Percentiles rank a stretch among this genome's conserved stretches.
These are phyloP conservation scores for Pseudorasbora parva DNA, from an alignment of 2,113 vertebrate species.

Conservation along the genomic window DNA sequence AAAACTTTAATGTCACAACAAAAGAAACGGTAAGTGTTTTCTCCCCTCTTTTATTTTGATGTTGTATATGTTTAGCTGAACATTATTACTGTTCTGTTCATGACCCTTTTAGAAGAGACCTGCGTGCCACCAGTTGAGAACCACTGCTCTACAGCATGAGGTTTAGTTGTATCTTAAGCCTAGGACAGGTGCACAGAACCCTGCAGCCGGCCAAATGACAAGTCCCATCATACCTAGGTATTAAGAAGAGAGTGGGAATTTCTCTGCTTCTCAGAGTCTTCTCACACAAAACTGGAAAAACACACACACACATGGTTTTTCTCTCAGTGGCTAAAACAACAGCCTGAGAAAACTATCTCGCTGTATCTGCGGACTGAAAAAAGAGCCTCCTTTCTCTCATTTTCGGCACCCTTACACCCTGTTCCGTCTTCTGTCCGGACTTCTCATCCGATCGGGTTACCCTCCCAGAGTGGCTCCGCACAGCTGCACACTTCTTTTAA, in stretches of 20 bases:
- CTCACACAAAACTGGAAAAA: slow-evolving; percentile 32
- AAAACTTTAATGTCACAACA: background rate
- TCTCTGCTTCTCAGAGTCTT: slow-evolving; percentile 1
- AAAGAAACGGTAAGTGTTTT: background rate
- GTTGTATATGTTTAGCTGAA: background rate
- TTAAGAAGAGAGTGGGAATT: slow-evolving; percentile 25
- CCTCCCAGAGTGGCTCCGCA: slow-evolving; percentile 29
- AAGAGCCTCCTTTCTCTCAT: slow-evolving; percentile 42
- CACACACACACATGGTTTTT: slow-evolving; percentile 49
- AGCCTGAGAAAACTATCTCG: slow-evolving; percentile 50
- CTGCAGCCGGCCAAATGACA: background rate
- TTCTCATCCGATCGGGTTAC: slow-evolving; percentile 57
- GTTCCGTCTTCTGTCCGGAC: slow-evolving; percentile 45
- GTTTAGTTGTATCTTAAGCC: slow-evolving; percentile 6
- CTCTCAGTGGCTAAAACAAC: slow-evolving; percentile 55
- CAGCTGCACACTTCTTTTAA: slow-evolving; percentile 49
- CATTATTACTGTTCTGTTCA: background rate
- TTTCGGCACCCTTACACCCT: slow-evolving; percentile 31
- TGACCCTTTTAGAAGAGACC: background rate
- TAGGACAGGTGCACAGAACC: background rate
- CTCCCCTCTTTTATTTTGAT: background rate
- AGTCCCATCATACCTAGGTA: background rate
- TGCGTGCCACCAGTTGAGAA: background rate
- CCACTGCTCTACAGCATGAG: background rate
- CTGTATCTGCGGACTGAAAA: slow-evolving; percentile 53